phyloP scores from a whole-genome alignment of 30 jellyfish, hydroid and myxozoan genomes.

The Cassiopea xamachana region DNA sequence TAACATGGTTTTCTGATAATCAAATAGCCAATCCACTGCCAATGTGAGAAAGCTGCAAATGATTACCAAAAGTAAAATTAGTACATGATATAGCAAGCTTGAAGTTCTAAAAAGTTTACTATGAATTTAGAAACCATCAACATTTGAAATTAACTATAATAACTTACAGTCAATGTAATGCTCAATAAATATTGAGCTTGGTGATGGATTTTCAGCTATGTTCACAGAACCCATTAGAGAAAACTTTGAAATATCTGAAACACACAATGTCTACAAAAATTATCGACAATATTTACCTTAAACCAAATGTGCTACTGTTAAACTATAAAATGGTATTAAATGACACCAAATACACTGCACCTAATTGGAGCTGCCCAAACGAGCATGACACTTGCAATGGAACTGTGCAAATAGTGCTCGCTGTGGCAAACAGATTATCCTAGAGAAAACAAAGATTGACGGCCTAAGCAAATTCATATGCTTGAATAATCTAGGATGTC shows the following conservation, averaged over 20 bases:
- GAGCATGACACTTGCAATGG: too few species aligned
- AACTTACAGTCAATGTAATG: constrained; percentile 81
- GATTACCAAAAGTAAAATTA: not conserved
- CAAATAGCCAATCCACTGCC: not conserved
- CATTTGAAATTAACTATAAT: not conserved
- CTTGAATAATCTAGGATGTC: too few species aligned
- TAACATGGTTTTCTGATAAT: not conserved
- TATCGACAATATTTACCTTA: too few species aligned
- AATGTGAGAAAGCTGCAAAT: not conserved
- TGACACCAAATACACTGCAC: too few species aligned
- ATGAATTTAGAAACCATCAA: not conserved
- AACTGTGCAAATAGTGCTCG: too few species aligned
- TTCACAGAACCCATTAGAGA: constrained; percentile 50
- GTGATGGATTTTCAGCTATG: constrained; percentile 55
- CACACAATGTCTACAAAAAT: not conserved
- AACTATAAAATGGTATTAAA: too few species aligned
- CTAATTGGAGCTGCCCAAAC: too few species aligned
- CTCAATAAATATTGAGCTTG: constrained; percentile 81
- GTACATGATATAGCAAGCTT: not conserved
- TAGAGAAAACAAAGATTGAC: too few species aligned
- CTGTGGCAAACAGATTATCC: too few species aligned
- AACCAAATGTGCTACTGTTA: too few species aligned
- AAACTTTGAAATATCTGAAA: not conserved
- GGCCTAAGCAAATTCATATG: too few species aligned
- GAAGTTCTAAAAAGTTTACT: too few species aligned